Evolutionary conservation across 2,113 vertebrate species (phyloP).

Genomic region (Microtus richardsoni): DNA sequence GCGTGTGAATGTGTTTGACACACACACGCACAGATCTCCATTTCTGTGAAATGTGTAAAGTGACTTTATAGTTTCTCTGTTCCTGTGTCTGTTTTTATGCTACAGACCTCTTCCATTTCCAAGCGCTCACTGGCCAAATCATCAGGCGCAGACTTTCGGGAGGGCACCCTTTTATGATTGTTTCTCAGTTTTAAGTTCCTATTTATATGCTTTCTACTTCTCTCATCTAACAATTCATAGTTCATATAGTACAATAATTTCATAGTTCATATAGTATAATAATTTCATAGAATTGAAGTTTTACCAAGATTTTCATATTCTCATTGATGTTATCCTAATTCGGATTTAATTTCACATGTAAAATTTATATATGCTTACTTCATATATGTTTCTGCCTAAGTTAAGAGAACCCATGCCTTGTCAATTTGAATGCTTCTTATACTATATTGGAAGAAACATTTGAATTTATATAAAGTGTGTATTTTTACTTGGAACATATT

Average conservation of each 20-base stretch:
- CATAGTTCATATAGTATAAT: neutral
- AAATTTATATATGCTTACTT: neutral
- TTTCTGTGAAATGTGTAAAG: neutral
- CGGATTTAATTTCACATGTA: neutral
- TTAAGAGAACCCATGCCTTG: neutral
- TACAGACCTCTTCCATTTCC: constrained; percentile 3
- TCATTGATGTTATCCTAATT: constrained; percentile 16
- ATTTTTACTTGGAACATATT: constrained; percentile 14
- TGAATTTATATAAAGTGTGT: neutral
- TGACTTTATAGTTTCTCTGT: neutral
- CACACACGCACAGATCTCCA: neutral
- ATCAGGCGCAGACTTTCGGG: constrained; percentile 2
- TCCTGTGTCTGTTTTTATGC: constrained; percentile 10
- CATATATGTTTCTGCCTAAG: neutral
- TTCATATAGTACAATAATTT: neutral
- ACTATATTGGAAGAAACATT: neutral
- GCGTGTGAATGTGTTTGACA: neutral
- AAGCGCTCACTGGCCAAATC: constrained; percentile 50
- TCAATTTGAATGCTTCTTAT: constrained; percentile 6
- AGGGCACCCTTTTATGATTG: constrained; percentile 8
- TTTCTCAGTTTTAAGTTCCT: constrained; percentile 38
- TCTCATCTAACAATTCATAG: constrained; percentile 14
- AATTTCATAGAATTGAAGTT: neutral
- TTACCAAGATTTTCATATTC: neutral
- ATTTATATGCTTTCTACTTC: constrained; percentile 47